Base-by-base conservation (phyloP, 2,888 invertebrate genomes). In the Ophion obscuratus region DNA sequence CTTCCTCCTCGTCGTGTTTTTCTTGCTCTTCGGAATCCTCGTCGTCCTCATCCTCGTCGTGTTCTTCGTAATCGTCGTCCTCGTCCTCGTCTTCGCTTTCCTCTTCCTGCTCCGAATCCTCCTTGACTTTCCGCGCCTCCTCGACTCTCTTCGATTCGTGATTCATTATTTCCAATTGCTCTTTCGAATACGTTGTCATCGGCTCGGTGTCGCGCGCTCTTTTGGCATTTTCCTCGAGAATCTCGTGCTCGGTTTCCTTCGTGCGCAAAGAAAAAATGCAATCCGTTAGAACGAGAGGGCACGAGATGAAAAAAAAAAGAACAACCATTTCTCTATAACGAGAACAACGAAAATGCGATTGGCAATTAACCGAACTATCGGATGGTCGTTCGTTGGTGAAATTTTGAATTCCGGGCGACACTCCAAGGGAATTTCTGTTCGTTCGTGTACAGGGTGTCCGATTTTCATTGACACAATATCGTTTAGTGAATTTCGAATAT, bases 31-130 rank as follows among this genome's bases (percentile, higher is more conserved):
- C 87, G 64, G 90, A 89, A 74, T 89, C 89, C 62, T 89, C 89
- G 78, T 31, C 31, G 31, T 31, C 31, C 47, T 91, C 91, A n/a
- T 89, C 90, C 70, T 92, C 90, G 17, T 90, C 90, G 70, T 91
- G 90, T 77, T 88, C 87, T 61, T 88, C 88, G 36, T 89, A 85
- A 17, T 86, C 79, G 40, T n/a, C 86, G 47, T 91, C 90, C n/a
- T 87, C 40, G 89, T 86, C 24, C 86, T 86, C 86, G 61, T 91
- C 89, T 67, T 90, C 89, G 76, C 89, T 90, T 11, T 79, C 90
- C 53, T 89, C 90, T 3, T 92, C 91, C 80, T 92, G 93, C 70
- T 89, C 89, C 62, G 89, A 87, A 61, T 89, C 86, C 70, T 87
- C 87, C n/a, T 87, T 88, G n/a, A 87, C 85, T 31, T 88, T 84